These are phyloP conservation scores for Malurus splendens DNA, from an alignment of 2,797 vertebrate genomes.

Conservation along the genomic window DNA sequence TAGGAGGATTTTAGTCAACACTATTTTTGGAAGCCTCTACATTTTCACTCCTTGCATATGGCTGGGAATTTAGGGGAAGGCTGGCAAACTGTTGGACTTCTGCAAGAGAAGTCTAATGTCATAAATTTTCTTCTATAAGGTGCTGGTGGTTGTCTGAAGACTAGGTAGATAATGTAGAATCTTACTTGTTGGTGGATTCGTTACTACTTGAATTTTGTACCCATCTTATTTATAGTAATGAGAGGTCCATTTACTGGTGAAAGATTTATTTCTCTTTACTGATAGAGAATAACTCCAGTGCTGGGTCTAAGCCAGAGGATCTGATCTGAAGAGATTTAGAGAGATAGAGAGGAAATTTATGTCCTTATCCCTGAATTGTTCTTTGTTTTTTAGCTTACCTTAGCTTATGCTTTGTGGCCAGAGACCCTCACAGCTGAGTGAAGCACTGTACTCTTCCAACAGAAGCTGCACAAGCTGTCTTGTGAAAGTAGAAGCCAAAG, in stretches of 20 bases:
- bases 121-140: background rate
- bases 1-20: background rate
- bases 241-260: background rate
- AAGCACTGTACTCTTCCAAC: rapidly evolving
- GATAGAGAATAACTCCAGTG: background rate
- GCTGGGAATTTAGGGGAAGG: background rate
- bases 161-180: background rate
- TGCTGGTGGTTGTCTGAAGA: background rate
- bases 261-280: background rate
- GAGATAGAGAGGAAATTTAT: background rate
- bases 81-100: background rate
- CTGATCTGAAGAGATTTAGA: background rate
- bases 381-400: background rate
- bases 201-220: background rate
- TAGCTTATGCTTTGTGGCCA: background rate
- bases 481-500: background rate
- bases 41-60: background rate
- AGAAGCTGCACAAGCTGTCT: background rate
- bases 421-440: background rate
- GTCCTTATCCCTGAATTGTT: background rate
- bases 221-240: background rate
- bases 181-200: background rate
- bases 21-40: background rate
- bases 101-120: background rate
- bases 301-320: background rate